Evolutionary conservation across 2,113 vertebrate genomes (phyloP).

Genomic region (Bubo bubo): DNA sequence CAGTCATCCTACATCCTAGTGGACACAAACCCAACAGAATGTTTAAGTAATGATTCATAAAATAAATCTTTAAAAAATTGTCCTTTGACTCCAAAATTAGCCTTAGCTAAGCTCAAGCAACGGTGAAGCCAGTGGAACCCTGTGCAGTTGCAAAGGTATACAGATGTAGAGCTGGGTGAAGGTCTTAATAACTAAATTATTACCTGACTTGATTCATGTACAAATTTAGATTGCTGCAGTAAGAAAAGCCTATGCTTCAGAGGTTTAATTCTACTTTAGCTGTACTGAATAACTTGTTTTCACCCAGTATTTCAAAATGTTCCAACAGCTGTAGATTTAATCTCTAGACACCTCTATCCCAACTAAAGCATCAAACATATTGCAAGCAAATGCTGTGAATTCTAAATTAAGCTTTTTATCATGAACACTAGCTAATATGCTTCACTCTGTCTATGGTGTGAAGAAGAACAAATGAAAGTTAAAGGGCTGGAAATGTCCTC

Average conservation of each 20-base stretch:
- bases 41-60: neutral
- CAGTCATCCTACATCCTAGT: neutral
- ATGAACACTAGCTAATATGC: neutral
- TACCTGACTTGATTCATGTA: neutral
- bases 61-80: neutral
- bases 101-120: neutral
- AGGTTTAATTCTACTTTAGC: constrained; percentile 1
- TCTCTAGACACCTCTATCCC: neutral
- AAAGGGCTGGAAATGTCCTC: neutral
- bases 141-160: neutral
- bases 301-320: neutral
- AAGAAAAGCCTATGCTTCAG: neutral
- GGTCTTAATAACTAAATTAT: neutral
- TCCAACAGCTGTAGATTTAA: constrained; percentile 7
- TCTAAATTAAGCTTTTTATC: neutral
- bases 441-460: neutral
- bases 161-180: neutral
- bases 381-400: neutral
- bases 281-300: neutral
- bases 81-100: neutral
- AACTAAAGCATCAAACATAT: constrained; percentile 1
- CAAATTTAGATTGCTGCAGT: neutral
- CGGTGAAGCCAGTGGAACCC: neutral
- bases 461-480: constrained; percentile 8
- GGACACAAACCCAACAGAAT: neutral